Conservation (phyloP, 2,113 vertebrate genomes). For the Zapornia atra region DNA sequence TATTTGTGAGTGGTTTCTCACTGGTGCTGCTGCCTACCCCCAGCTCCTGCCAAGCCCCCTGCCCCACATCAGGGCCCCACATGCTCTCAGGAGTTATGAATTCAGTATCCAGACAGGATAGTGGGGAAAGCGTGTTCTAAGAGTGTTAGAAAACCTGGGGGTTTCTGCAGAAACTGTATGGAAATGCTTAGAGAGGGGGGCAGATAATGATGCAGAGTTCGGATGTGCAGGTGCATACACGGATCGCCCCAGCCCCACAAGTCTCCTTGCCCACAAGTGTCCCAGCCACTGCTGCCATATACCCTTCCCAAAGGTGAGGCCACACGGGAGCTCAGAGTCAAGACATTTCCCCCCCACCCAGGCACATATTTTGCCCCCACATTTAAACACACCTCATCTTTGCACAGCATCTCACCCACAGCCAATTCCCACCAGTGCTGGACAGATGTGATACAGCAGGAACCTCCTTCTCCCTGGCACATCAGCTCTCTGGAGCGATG, state of each 20-base stretch:
- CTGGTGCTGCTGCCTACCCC: neutral
- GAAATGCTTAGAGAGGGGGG: neutral
- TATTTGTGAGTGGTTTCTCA: accelerated
- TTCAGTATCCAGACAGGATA: neutral
- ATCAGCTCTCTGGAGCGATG: neutral
- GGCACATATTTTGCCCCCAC: accelerated
- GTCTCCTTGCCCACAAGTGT: neutral
- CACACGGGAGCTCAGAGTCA: accelerated
- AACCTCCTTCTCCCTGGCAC: accelerated
- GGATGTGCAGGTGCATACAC: accelerated
- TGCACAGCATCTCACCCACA: neutral
- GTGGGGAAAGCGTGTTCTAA: accelerated
- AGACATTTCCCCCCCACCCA: accelerated
- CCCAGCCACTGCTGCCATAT: neutral
- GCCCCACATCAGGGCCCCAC: neutral
- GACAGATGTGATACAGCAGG: neutral
- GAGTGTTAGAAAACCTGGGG: neutral
- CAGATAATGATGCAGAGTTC: accelerated
- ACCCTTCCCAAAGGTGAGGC: neutral
- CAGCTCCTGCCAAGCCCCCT: neutral
- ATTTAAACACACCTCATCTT: neutral
- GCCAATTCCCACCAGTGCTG: accelerated
- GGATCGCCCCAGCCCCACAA: neutral
- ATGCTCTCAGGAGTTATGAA: accelerated
- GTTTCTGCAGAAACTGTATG: neutral